Base-by-base conservation (phyloP, 2,888 invertebrate genomes). In the Abrostola triplasia region DNA sequence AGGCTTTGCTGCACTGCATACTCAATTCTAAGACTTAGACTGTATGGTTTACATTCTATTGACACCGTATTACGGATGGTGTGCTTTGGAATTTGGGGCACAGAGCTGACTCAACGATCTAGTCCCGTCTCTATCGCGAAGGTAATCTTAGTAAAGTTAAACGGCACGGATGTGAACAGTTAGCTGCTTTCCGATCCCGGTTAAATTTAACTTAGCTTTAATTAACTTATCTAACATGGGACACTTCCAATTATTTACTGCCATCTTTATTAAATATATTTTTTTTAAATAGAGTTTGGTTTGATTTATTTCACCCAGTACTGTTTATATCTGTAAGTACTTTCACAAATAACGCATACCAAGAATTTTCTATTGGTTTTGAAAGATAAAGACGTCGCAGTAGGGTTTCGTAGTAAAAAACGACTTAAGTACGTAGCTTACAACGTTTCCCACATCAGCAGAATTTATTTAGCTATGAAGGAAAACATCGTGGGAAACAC, bases 31-130 rank as follows among this genome's bases (percentile, higher is more conserved):
- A 56, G 12, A 0, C 44, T 35, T 57, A 66, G 51, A 56, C n/a
- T 41, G 52, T 84, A 84, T 62, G 83, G 89, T 85, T 75, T 78
- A 64, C 81, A 85, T 88, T 92, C 64, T 78, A 73, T 77, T 89
- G 85, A 75, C 53, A 11, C 38, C 41, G 49, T 47, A 67, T 72
- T 61, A 73, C 76, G 86, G 92, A 94, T 94, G 93, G 90, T 90
- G 88, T 89, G 81, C 87, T 84, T 73, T 86, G 93, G 93, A 91
- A 94, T 94, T 93, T 94, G 92, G 94, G 92, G 84, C 93, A 93
- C 86, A 84, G 83, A 87, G 92, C 91, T 94, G 93, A 94, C 89
- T 94, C 94, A 93, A 92, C 92, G 88, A 88, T 90, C 90, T 90
- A 92, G 90, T 92, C 91, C 92, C 90, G 91, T 92, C 89, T 85